A percentile compares a stretch with the other conserved stretches of the same genome.
Evolutionary conservation across 2,113 vertebrate genomes (phyloP).

Genomic region (Antennarius striatus): DNA sequence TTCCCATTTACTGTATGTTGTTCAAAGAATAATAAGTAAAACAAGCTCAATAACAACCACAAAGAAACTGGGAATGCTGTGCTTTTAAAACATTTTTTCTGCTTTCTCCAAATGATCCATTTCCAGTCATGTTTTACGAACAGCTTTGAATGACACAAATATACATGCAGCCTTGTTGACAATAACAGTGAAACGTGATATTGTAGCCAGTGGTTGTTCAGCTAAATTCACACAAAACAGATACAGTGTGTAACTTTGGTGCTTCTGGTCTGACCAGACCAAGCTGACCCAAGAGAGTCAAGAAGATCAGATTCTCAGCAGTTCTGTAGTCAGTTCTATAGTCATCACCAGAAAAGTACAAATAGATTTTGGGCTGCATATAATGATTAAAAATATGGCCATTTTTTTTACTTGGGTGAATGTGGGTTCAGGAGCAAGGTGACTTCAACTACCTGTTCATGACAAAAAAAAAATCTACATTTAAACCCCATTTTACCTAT

Average conservation of each 20-base stretch:
- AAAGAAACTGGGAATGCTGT: no score
- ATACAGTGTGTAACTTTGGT: slow-evolving; percentile 28
- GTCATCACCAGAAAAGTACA: background rate
- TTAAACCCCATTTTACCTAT: no score
- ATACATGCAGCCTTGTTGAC: slow-evolving; percentile 1
- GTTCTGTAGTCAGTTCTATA: background rate
- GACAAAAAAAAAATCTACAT: no score
- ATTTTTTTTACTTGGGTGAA: background rate
- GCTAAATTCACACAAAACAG: slow-evolving; percentile 28
- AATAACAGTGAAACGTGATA: slow-evolving; percentile 19
- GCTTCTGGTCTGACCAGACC: slow-evolving; percentile 17
- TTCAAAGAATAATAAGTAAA: no score
- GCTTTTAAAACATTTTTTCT: no score
- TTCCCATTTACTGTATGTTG: no score
- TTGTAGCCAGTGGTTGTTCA: slow-evolving; percentile 35
- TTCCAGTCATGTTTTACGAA: no score
- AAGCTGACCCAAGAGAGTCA: background rate
- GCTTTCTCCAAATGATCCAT: no score
- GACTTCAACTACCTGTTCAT: no score
- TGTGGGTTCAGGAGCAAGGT: no score
- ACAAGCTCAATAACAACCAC: no score
- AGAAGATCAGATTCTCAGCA: background rate
- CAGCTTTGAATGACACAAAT: background rate
- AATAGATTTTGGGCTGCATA: background rate
- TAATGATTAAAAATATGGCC: background rate